phyloP scores from a whole-genome alignment of 2,797 vertebrate species.

The Psittacula derbiana region DNA sequence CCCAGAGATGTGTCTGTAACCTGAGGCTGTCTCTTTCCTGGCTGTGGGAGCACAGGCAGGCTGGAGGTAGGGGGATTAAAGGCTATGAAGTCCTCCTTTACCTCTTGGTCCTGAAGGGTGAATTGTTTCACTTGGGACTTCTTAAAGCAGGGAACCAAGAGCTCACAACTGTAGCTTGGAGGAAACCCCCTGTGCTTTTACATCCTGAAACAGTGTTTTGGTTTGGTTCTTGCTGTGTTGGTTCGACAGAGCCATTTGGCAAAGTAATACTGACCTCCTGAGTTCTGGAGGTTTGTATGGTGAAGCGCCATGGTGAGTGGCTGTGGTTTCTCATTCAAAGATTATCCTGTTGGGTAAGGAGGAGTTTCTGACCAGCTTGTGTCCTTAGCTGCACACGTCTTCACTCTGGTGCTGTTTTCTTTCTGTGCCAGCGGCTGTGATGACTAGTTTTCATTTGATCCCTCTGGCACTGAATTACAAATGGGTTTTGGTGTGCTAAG shows the following conservation, averaged over 20 bases:
- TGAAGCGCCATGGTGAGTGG: neutral
- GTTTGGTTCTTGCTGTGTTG: neutral
- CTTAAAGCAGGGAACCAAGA: neutral
- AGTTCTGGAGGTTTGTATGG: neutral
- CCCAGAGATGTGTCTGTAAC: neutral
- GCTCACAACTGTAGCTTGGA: neutral
- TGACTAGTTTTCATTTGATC: neutral
- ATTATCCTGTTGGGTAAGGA: neutral
- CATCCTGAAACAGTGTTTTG: neutral
- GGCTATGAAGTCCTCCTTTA: neutral
- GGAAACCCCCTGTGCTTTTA: neutral
- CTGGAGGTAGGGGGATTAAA: neutral
- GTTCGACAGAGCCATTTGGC: neutral
- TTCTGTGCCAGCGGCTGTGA: rapidly evolving
- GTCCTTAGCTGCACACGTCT: neutral
- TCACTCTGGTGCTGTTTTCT: neutral
- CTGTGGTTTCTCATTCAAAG: neutral
- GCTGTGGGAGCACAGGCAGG: neutral
- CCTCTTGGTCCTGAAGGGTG: neutral
- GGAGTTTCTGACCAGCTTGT: neutral
- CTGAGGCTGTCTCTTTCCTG: neutral
- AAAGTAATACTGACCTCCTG: neutral
- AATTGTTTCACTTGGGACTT: neutral
- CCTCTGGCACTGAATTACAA: neutral
- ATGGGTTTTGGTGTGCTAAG: neutral